phyloP scores from a whole-genome alignment of 2,888 invertebrate genomes.

The Nephrotoma flavescens region DNA sequence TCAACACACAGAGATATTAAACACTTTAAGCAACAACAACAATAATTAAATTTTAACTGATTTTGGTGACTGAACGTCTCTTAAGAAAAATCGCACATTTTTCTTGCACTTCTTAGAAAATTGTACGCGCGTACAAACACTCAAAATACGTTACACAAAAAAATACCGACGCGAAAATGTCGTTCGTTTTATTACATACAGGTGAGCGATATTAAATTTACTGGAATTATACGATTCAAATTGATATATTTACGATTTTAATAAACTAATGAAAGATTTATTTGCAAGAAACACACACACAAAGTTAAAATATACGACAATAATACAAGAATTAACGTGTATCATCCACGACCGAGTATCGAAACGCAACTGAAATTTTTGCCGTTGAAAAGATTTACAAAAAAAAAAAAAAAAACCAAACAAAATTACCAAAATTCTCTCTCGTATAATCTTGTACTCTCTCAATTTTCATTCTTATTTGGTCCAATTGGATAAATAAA shows the following conservation, averaged over 20 bases:
- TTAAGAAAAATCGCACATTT: not conserved
- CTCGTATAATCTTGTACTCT: not conserved
- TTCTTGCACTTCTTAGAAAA: not conserved
- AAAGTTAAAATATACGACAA: not conserved
- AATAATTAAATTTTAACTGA: not conserved
- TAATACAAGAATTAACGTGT: not conserved
- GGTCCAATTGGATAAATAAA: not conserved
- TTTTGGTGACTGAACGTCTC: not conserved
- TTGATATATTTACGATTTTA: not conserved
- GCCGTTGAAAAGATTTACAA: not conserved
- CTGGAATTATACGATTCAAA: not conserved
- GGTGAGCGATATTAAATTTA: not conserved
- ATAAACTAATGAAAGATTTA: not conserved
- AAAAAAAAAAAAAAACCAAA: not conserved
- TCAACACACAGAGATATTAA: not conserved
- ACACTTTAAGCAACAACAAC: not conserved
- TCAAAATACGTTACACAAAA: not conserved
- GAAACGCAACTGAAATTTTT: not conserved
- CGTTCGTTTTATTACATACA: not conserved
- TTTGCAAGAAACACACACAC: not conserved
- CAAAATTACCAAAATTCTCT: not conserved
- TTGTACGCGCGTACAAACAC: too few relatives aligned
- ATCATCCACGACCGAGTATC: not conserved
- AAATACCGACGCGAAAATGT: not conserved
- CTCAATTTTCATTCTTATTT: not conserved